Percentiles rank a stretch among this genome's conserved stretches.
These are phyloP conservation scores for Meriones psammophilus DNA, from an alignment of 2,797 vertebrate species.

Conservation along the genomic window DNA sequence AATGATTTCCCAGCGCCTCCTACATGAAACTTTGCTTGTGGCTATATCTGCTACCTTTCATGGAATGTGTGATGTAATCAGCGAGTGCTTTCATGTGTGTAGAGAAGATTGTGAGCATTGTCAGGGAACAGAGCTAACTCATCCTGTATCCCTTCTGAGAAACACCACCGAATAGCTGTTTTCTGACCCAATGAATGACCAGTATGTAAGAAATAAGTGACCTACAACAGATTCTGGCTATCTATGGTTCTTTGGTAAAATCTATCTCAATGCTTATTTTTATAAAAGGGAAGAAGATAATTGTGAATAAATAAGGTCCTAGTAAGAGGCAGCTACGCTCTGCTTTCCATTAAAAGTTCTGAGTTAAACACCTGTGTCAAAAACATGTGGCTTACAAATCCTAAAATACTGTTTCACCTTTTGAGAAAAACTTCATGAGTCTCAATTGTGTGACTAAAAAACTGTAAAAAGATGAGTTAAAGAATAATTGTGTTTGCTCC, in stretches of 20 bases:
- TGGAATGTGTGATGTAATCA: background rate
- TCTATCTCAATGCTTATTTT: background rate
- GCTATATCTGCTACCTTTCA: background rate
- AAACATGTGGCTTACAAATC: background rate
- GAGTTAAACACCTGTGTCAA: background rate
- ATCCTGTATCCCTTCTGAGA: background rate
- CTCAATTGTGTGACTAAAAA: background rate
- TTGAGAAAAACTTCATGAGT: background rate
- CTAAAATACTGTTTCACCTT: background rate
- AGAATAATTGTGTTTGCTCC: background rate
- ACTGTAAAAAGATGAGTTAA: conserved; percentile 1
- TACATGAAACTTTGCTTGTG: background rate
- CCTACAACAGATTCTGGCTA: background rate
- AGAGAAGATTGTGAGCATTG: background rate
- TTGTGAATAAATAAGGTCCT: background rate
- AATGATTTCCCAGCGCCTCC: background rate
- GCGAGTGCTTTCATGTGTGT: background rate
- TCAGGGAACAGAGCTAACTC: background rate
- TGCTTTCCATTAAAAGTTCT: background rate
- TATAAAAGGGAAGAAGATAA: background rate
- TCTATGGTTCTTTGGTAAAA: background rate
- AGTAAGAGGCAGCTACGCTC: background rate
- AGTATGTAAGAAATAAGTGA: background rate
- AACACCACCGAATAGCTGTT: background rate
- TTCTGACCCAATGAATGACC: background rate